Percentiles rank a stretch among this genome's conserved stretches.
Conservation (phyloP, 2,797 vertebrate genomes). For the Novumbra hubbsi region DNA sequence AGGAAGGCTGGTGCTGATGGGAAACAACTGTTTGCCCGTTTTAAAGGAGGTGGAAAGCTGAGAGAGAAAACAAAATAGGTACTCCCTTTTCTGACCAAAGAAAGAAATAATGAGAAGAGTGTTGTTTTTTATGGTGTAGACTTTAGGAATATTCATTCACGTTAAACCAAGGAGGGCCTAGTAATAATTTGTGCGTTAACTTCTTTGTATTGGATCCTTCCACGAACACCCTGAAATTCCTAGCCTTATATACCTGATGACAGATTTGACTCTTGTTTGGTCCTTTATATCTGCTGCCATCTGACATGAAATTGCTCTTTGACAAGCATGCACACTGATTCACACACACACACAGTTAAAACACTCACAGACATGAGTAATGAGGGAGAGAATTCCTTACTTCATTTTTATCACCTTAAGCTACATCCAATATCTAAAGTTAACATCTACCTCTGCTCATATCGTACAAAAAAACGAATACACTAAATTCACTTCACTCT, state of each 20-base stretch:
- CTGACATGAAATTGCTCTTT: slow-evolving; percentile 70
- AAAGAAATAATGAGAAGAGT: neutral
- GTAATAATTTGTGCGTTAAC: neutral
- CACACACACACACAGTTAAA: slow-evolving; percentile 5
- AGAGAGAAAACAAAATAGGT: neutral
- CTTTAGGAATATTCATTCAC: neutral
- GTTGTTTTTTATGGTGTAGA: neutral
- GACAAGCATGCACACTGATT: slow-evolving; percentile 52
- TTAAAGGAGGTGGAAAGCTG: neutral
- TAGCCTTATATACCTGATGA: slow-evolving; percentile 51
- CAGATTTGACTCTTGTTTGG: slow-evolving; percentile 67
- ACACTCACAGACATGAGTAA: neutral
- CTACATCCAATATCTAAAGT: slow-evolving; percentile 12
- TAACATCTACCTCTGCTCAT: neutral
- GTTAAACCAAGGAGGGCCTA: neutral
- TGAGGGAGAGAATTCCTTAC: neutral
- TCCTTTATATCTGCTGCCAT: slow-evolving; percentile 60
- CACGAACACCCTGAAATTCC: slow-evolving; percentile 23
- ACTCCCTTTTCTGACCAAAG: neutral
- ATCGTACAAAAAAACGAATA: slow-evolving; percentile 41
- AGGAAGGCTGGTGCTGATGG: neutral
- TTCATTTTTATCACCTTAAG: slow-evolving; percentile 59
- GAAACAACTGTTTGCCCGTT: neutral
- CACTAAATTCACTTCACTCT: slow-evolving; percentile 39
- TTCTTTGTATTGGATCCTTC: neutral